Percentiles rank a stretch among this genome's conserved stretches.
Evolutionary conservation across 2,113 vertebrate species (phyloP).

Genomic region (human (Homo sapiens)): DNA sequence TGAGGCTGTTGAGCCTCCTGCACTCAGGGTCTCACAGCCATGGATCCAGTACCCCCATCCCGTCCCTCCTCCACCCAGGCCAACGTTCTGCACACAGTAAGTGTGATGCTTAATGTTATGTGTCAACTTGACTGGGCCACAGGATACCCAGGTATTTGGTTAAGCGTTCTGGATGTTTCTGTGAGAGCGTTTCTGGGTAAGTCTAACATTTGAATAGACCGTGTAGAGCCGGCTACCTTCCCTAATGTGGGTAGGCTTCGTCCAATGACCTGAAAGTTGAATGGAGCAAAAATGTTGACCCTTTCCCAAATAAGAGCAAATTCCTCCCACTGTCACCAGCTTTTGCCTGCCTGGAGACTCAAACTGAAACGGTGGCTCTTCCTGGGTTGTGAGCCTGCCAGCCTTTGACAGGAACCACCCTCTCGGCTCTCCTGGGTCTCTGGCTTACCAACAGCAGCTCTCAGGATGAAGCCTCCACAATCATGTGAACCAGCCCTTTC

Average conservation of each 20-base stretch:
- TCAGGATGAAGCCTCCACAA: background rate
- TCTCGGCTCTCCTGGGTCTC: background rate
- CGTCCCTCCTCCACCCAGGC: background rate
- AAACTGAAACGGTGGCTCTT: background rate
- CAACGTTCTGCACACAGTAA: rapidly evolving
- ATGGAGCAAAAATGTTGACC: background rate
- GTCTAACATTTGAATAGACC: background rate
- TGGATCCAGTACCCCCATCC: background rate
- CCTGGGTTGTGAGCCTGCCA: background rate
- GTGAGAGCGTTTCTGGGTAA: background rate
- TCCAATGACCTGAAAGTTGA: background rate
- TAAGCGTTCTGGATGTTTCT: background rate
- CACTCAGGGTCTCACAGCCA: background rate
- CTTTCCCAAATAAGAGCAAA: background rate
- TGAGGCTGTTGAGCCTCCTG: background rate
- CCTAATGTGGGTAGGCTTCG: background rate
- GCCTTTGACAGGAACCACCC: background rate
- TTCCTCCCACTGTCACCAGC: background rate
- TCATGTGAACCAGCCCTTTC: background rate
- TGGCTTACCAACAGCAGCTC: background rate
- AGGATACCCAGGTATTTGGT: background rate
- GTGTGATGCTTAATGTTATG: background rate
- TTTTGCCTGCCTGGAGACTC: background rate
- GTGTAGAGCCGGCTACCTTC: background rate
- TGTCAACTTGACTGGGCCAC: background rate